phyloP scores from a whole-genome alignment of 2,797 vertebrate species.

The Brachyrhaphis roseni region DNA sequence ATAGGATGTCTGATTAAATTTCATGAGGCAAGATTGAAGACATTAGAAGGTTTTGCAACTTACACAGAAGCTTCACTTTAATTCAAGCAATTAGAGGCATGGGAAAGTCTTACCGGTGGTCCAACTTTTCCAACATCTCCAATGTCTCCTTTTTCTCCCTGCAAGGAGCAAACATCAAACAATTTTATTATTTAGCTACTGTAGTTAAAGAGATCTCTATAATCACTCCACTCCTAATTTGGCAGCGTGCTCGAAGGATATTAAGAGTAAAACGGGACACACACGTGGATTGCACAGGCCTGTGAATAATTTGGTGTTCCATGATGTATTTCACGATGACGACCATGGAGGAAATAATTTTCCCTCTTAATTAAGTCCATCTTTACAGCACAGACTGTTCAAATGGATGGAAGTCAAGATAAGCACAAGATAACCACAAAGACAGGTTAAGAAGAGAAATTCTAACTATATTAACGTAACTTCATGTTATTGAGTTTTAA shows the following conservation, averaged over 20 bases:
- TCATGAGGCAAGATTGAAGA: conserved; percentile 40
- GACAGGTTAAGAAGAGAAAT: conserved; percentile 16
- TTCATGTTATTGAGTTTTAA: conserved; percentile 23
- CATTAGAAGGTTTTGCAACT: conserved; percentile 15
- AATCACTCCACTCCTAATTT: conserved; percentile 8
- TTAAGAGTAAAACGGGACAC: conserved; percentile 34
- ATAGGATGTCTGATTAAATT: not conserved
- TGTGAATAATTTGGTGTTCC: conserved; percentile 26
- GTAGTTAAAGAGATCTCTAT: conserved; percentile 39
- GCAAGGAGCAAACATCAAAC: conserved; percentile 68
- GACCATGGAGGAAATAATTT: conserved; percentile 33
- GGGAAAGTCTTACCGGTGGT: conserved; percentile 85
- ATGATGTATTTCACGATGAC: conserved; percentile 46
- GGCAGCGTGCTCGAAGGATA: conserved; percentile 21
- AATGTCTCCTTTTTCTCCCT: conserved; percentile 93
- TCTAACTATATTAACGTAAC: conserved; percentile 3
- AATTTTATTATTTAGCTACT: conserved; percentile 51
- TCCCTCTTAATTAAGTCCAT: conserved; percentile 54
- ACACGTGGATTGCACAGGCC: conserved; percentile 18
- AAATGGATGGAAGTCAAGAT: conserved; percentile 4
- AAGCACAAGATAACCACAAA: conserved; percentile 12
- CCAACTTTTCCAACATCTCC: conserved; percentile 91
- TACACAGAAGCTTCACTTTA: not conserved
- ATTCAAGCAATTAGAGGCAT: not conserved
- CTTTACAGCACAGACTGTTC: conserved; percentile 40